These are phyloP conservation scores for Echinops telfairi DNA, from an alignment of 2,113 vertebrate species.

Conservation along the genomic window DNA sequence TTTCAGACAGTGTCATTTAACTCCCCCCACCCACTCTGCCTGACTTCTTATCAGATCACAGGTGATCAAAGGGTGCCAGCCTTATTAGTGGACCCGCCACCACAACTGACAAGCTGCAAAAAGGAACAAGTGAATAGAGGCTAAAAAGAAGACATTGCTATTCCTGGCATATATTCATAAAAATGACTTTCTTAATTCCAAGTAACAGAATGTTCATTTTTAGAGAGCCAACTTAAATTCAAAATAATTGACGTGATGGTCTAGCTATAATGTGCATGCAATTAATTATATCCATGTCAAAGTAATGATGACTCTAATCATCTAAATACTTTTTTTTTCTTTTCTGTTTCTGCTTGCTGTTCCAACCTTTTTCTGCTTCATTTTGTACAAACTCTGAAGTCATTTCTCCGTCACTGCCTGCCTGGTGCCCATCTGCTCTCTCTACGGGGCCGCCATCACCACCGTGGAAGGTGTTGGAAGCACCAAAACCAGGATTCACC, in stretches of 20 bases:
- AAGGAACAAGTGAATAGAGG: background rate
- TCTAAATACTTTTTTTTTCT: background rate
- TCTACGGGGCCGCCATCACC: conserved; percentile 89
- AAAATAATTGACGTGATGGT: background rate
- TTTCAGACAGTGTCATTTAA: background rate
- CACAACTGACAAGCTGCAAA: background rate
- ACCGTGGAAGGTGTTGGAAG: conserved; percentile 92
- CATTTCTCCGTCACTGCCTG: conserved; percentile 90
- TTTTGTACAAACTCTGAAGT: conserved; percentile 77
- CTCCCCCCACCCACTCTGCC: background rate
- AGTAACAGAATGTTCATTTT: background rate
- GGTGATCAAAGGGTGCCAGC: background rate
- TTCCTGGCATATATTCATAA: background rate
- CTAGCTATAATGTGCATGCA: background rate
- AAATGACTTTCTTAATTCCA: background rate
- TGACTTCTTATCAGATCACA: background rate
- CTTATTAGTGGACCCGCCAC: background rate
- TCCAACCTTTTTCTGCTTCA: background rate
- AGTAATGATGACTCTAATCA: background rate
- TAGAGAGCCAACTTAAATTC: background rate
- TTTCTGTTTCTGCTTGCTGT: background rate
- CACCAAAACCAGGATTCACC: conserved; percentile 90
- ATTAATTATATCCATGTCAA: background rate
- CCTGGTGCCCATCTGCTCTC: conserved; percentile 90
- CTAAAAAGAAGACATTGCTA: background rate